phyloP scores from a whole-genome alignment of 2,113 vertebrate species.

The Hippoglossus stenolepis region DNA sequence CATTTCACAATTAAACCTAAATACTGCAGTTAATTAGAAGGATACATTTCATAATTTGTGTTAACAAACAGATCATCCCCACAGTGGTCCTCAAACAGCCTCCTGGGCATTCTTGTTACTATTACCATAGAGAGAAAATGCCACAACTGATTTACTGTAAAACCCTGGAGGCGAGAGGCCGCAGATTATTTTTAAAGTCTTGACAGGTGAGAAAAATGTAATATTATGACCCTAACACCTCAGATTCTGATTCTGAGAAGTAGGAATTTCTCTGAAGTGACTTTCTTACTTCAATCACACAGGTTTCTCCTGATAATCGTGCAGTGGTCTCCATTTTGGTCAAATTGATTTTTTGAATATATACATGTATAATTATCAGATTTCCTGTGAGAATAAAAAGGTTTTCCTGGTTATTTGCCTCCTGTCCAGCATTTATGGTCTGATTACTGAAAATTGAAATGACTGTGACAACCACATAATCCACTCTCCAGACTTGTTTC shows the following conservation, averaged over 20 bases:
- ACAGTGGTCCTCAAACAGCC: neutral
- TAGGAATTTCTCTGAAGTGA: neutral
- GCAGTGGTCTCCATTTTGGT: neutral
- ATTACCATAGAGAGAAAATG: conserved; percentile 16
- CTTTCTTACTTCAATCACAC: neutral
- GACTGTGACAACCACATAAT: too few relatives aligned
- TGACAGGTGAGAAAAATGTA: conserved; percentile 6
- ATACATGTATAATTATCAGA: neutral
- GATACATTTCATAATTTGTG: conserved; percentile 55
- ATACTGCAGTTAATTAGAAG: conserved; percentile 37
- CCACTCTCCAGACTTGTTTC: too few relatives aligned
- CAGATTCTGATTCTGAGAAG: neutral
- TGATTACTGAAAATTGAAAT: too few relatives aligned
- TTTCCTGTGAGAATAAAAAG: neutral
- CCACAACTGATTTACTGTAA: conserved; percentile 13
- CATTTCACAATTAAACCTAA: conserved; percentile 41
- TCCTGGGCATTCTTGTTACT: conserved; percentile 2
- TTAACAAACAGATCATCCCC: conserved; percentile 30
- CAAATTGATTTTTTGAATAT: neutral
- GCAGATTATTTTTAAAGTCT: neutral
- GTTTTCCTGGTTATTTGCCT: too few relatives aligned
- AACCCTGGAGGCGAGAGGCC: neutral
- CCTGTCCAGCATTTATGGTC: too few relatives aligned
- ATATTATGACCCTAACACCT: neutral
- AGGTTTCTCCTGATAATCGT: neutral